Base-by-base conservation (phyloP, 2,113 vertebrate species). In the Ornithorhynchus anatinus region DNA sequence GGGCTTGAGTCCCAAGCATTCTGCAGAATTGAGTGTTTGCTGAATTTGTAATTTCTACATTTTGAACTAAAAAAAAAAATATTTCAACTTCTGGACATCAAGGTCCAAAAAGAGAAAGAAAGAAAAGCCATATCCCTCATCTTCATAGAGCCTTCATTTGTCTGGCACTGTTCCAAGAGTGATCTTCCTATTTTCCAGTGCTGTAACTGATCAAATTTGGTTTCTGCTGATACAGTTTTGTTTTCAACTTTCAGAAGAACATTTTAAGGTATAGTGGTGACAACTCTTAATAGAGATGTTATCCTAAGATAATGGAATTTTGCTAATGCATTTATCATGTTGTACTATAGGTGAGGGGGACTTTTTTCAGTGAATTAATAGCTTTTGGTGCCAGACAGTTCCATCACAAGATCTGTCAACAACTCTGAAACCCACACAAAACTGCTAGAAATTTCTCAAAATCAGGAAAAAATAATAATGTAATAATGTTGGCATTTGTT, bases 251-350 rank as follows among this genome's bases (percentile, higher is more conserved):
- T 62, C 17, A 36, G 19, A 6, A 42, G n/a, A 39, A 40, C 7
- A 7, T 8, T 38, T 76, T 33, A 56, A 74, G 75, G 39, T 52
- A 11, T 73, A 80, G 59, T 9, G 10, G 44, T 22, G 32, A 54
- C 17, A 72, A 19, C 19, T 37, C 10, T 43, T 40, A 74, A 57
- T 0, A 67, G 20, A 14, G 31, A 29, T 25, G 12, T 40, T 60
- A 65, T 23, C 8, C 23, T 44, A 22, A 20, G 16, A 15, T 8
- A 36, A 35, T 7, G n/a, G 15, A 10, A 39, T 59, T 67, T 63
- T 78, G 25, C 43, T 77, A 47, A 80, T 54, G 57, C 44, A 40
- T 69, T 78, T 78, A 33, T 53, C 69, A 12, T 58, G 51, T 77
- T 66, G 69, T 70, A 59, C 38, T 71, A 62, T 42, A 62, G 12